These are phyloP conservation scores for Drosophila subquinaria DNA, from an alignment of 2,888 invertebrate species.

Conservation along the genomic window DNA sequence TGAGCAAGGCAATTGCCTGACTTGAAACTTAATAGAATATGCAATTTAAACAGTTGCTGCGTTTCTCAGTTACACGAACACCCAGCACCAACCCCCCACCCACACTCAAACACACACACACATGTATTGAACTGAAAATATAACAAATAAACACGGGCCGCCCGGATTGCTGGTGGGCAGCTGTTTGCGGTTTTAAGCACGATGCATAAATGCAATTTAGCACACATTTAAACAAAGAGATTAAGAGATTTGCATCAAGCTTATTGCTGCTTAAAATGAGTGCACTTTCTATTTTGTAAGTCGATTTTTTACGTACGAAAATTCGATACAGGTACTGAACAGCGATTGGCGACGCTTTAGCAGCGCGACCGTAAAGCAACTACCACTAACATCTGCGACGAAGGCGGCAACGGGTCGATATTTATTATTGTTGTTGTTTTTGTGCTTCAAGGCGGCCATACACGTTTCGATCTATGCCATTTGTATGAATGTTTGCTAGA, in stretches of 20 bases:
- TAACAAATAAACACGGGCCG: conserved; percentile 32
- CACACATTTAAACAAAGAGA: conserved; percentile 7
- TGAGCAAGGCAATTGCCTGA: conserved; percentile 8
- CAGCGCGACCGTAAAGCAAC: conserved; percentile 58
- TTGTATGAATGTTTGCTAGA: neutral
- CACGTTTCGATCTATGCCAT: conserved; percentile 19
- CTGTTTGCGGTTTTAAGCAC: conserved; percentile 5
- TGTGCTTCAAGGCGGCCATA: conserved; percentile 2
- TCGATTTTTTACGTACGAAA: conserved; percentile 48
- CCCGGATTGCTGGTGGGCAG: neutral
- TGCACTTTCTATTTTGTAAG: conserved; percentile 51
- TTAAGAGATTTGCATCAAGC: conserved; percentile 10
- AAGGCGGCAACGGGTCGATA: conserved; percentile 55
- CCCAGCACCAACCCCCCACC: neutral
- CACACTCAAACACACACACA: neutral
- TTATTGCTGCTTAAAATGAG: conserved; percentile 11
- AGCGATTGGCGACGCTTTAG: conserved; percentile 40
- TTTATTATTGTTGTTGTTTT: conserved; percentile 38
- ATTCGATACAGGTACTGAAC: conserved; percentile 42
- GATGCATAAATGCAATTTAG: conserved; percentile 20
- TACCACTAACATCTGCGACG: conserved; percentile 54
- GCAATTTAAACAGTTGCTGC: conserved; percentile 58
- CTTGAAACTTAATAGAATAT: conserved; percentile 41
- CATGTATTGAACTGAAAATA: conserved; percentile 10
- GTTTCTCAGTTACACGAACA: conserved; percentile 44